These are phyloP conservation scores for Andrena marginata DNA, from an alignment of 2,888 invertebrate genomes.

Conservation along the genomic window DNA sequence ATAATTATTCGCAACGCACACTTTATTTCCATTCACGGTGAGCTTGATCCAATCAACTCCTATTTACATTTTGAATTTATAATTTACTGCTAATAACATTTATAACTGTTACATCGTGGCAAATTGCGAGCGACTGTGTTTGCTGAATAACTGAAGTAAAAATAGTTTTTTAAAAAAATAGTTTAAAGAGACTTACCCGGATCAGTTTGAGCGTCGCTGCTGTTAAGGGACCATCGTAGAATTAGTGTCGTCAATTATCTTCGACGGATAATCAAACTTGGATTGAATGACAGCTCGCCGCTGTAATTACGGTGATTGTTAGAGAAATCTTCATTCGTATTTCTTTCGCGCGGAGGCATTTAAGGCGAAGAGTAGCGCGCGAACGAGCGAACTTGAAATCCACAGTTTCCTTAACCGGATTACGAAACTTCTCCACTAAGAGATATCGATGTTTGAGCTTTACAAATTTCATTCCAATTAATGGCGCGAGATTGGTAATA, in stretches of 20 bases:
- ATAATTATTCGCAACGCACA: too few species aligned
- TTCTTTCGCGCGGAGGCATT: background rate
- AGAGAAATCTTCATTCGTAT: conserved; percentile 32
- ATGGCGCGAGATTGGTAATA: too few species aligned
- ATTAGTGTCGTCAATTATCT: conserved; percentile 51
- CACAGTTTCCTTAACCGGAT: conserved; percentile 17
- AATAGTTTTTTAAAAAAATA: too few species aligned
- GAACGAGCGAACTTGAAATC: conserved; percentile 15
- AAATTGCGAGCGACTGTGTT: too few species aligned
- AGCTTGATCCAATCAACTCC: too few species aligned
- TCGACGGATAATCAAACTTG: conserved; percentile 5
- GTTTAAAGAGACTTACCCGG: background rate
- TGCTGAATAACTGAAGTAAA: too few species aligned
- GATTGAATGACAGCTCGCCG: conserved; percentile 40
- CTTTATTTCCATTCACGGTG: too few species aligned
- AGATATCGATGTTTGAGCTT: background rate
- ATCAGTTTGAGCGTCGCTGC: background rate
- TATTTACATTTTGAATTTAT: too few species aligned
- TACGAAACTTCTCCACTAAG: background rate
- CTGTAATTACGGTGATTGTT: conserved; percentile 53
- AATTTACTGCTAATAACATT: too few species aligned
- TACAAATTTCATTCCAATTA: background rate
- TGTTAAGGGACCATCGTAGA: conserved; percentile 18
- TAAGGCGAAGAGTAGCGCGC: background rate
- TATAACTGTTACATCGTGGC: too few species aligned